Percentiles rank a stretch among this genome's conserved stretches.
These are phyloP conservation scores for Cherax quadricarinatus DNA, from an alignment of 1,140 invertebrate genomes.

Conservation along the genomic window DNA sequence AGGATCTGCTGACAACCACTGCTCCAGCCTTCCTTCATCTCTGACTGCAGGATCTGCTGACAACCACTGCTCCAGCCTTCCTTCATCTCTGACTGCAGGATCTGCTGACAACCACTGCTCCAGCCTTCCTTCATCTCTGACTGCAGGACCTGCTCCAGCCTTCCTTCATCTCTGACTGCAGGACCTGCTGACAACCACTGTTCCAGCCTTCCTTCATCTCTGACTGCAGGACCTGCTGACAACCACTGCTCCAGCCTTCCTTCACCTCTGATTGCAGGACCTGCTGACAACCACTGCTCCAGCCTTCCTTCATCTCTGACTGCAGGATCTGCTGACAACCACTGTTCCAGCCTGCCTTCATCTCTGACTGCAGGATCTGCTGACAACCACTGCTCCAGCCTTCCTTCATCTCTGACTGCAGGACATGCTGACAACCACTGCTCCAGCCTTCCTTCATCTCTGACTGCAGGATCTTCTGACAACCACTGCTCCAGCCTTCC, in stretches of 20 bases:
- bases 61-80: neutral
- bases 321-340: neutral
- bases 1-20: neutral
- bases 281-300: neutral
- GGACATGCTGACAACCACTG: neutral
- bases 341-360: neutral
- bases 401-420: too few species aligned
- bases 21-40: neutral
- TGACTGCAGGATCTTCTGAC: neutral
- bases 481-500: neutral
- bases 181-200: neutral
- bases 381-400: neutral
- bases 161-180: too few species aligned
- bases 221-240: neutral
- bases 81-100: neutral
- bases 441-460: neutral
- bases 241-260: neutral
- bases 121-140: neutral
- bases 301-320: neutral
- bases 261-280: neutral
- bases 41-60: neutral
- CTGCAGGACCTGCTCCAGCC: neutral
- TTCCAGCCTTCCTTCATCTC: neutral
- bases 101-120: neutral
- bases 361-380: neutral